Percentiles rank a stretch among this genome's conserved stretches.
Conservation (phyloP, 2,888 invertebrate species). For the Nasonovia ribisnigri region DNA sequence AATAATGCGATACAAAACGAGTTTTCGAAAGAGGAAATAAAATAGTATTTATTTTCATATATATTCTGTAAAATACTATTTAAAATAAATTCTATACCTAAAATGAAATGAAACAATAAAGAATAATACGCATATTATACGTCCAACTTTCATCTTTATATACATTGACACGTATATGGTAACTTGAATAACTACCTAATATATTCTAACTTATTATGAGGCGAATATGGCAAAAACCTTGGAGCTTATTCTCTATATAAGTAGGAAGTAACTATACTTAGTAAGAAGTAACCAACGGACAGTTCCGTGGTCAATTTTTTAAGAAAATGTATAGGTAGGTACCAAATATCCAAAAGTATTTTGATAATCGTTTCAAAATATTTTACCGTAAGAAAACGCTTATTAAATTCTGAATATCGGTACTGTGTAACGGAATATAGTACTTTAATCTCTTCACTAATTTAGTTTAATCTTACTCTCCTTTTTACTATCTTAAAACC, state of each 20-base stretch:
- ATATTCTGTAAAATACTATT: neutral
- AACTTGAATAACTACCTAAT: neutral
- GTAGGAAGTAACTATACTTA: too few species aligned
- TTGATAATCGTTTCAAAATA: neutral
- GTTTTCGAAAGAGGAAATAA: neutral
- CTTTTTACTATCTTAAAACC: neutral
- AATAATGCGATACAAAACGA: neutral
- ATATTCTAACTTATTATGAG: neutral
- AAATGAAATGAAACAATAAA: neutral
- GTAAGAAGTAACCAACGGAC: too few species aligned
- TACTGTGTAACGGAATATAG: neutral
- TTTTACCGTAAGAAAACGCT: neutral
- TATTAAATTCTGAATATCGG: neutral
- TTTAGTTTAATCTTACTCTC: neutral
- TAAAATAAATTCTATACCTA: neutral
- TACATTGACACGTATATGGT: neutral
- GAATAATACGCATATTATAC: neutral
- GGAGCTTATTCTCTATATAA: neutral
- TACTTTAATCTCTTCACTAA: neutral
- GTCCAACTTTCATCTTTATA: neutral
- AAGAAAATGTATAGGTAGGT: neutral
- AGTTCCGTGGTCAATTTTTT: neutral
- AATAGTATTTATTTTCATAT: neutral
- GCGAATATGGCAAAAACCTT: neutral
- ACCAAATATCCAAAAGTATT: neutral